Base-by-base conservation (phyloP, 2,888 invertebrate genomes). In the Amblyteles armatorius region DNA sequence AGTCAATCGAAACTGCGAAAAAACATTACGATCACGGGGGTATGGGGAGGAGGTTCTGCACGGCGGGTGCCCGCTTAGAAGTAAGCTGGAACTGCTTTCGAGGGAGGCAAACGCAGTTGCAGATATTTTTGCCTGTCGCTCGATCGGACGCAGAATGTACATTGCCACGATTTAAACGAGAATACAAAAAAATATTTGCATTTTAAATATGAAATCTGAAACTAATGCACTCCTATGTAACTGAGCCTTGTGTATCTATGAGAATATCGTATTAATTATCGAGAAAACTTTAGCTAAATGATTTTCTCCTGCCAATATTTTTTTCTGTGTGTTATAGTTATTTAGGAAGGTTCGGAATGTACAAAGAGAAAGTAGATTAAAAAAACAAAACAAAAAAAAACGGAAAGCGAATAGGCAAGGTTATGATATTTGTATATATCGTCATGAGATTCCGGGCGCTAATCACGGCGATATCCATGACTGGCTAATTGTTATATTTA, bases 351-450 rank as follows among this genome's bases (percentile, higher is more conserved):
- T 60, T 65, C 72, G 22, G 72, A 73, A 79, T 85, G 85, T 85
- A 85, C 85, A 85, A 80, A 85, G 79, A 60, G 72, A 72, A 50
- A 76, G 48, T 85, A 79, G 78, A 76, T 77, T 26, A 68, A 76
- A 52, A 33, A 60, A 73, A 63, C n/a, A n/a, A n/a, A n/a, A n/a
- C n/a, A n/a, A 78, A 11, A 13, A 71, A 16, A 36, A n/a, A 60
- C 13, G 0, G 44, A 67, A 40, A 16, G 11, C 33, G 60, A 67
- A 55, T 55, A 26, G 19, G 26, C 36, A 55, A 82, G 65, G 76
- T 26, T 19, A 69, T 71, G 65, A 60, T 68, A 73, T 67, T 79
- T 80, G 44, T 80, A 67, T 55, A 78, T 29, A 72, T 72, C 55
- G 44, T 80, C 79, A 73, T 73, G 55, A 40, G 55, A 73, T 55